phyloP scores from a whole-genome alignment of 2,888 invertebrate genomes.

The Melipona bicolor region DNA sequence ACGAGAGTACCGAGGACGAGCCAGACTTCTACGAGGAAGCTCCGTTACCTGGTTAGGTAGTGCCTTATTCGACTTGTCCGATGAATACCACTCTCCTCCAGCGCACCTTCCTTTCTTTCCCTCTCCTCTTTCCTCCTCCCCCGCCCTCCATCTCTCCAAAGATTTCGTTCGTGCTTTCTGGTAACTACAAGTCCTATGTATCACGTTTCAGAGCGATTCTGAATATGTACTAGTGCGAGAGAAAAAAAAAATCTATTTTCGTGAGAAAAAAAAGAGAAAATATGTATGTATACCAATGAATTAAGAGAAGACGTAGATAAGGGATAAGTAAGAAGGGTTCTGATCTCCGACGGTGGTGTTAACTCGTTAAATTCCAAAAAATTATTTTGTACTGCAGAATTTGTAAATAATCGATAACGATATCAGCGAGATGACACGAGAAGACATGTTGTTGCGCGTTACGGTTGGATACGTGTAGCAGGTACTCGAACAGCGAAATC shows the following conservation, averaged over 20 bases:
- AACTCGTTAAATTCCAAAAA: constrained; percentile 51
- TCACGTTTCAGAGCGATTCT: constrained; percentile 36
- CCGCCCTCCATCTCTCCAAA: background rate
- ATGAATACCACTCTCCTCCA: constrained; percentile 23
- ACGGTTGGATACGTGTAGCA: constrained; percentile 13
- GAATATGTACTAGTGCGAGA: constrained; percentile 11
- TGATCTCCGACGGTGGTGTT: constrained; percentile 23
- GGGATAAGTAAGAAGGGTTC: constrained; percentile 12
- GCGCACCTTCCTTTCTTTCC: background rate
- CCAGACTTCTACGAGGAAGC: constrained; percentile 98
- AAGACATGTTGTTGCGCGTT: constrained; percentile 14
- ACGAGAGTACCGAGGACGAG: constrained; percentile 92
- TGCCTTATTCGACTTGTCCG: constrained; percentile 77
- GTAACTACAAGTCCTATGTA: constrained; percentile 26
- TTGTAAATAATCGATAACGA: constrained; percentile 58
- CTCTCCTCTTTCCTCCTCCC: background rate
- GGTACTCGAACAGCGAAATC: constrained; percentile 26
- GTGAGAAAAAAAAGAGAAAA: constrained; percentile 45
- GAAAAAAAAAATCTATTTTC: constrained; percentile 53
- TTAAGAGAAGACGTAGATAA: constrained; percentile 35
- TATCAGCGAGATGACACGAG: constrained; percentile 28
- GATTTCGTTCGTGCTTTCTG: constrained; percentile 22
- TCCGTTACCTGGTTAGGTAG: constrained; percentile 90
- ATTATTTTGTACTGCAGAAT: constrained; percentile 62
- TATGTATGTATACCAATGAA: constrained; percentile 46